These are phyloP conservation scores for Tigriopus californicus DNA, from an alignment of 2,888 invertebrate genomes.

Conservation along the genomic window DNA sequence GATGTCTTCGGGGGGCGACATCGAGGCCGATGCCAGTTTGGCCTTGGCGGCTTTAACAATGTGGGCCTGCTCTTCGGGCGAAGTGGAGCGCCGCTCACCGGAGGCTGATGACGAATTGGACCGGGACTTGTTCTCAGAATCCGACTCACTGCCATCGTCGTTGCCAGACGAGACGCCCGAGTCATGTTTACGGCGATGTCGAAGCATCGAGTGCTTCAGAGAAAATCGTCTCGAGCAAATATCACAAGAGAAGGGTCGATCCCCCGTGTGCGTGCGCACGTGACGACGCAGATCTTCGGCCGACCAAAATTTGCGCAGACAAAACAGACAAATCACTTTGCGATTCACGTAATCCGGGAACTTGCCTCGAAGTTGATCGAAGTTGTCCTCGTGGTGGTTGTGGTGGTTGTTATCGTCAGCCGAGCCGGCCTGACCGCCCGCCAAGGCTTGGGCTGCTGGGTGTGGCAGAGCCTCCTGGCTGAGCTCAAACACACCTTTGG, in stretches of 20 bases:
- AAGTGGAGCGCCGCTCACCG: neutral
- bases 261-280: conserved; percentile 83
- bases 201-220: conserved; percentile 79
- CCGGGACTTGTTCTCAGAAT: neutral
- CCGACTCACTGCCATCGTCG: conserved; percentile 11
- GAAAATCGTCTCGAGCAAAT: conserved; percentile 73
- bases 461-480: conserved; percentile 33
- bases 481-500: conserved; percentile 53
- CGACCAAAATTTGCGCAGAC: conserved; percentile 82
- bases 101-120: conserved; percentile 1
- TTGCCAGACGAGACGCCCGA: conserved; percentile 7
- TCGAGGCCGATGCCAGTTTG: neutral
- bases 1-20: neutral
- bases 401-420: neutral
- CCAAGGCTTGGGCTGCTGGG: conserved; percentile 10
- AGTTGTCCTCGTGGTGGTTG: neutral
- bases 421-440: neutral
- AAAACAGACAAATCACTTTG: conserved; percentile 76
- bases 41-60: neutral
- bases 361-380: conserved; percentile 43
- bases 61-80: neutral
- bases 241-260: conserved; percentile 76
- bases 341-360: conserved; percentile 70
- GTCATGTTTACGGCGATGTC: conserved; percentile 75
- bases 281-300: conserved; percentile 79